These are phyloP conservation scores for Molanna angustata DNA, from an alignment of 2,888 invertebrate genomes.

Conservation along the genomic window DNA sequence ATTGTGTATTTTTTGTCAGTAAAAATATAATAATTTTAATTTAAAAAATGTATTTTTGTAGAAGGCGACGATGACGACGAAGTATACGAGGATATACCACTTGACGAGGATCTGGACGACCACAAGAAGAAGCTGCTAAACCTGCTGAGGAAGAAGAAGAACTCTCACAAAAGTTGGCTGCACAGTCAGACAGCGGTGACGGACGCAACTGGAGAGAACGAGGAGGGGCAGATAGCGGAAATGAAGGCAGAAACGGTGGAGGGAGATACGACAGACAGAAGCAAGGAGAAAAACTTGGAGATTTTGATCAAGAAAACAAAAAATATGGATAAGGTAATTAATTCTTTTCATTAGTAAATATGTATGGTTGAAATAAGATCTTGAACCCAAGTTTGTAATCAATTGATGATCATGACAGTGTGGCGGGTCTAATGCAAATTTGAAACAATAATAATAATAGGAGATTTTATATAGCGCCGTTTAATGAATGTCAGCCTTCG, in stretches of 20 bases:
- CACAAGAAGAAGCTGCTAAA: slow-evolving; percentile 25
- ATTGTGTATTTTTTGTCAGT: no score
- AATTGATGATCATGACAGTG: no score
- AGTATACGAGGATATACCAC: slow-evolving; percentile 46
- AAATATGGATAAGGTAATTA: slow-evolving; percentile 45
- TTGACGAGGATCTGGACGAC: slow-evolving; percentile 39
- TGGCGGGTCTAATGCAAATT: no score
- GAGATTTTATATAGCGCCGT: no score
- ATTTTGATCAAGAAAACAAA: slow-evolving; percentile 47
- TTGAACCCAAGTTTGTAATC: no score
- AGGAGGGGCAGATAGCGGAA: slow-evolving; percentile 3
- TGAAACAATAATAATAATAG: no score
- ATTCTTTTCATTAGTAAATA: background rate
- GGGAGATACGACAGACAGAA: slow-evolving; percentile 33
- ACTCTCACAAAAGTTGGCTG: slow-evolving; percentile 21
- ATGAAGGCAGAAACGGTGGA: slow-evolving; percentile 2
- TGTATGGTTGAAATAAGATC: no score
- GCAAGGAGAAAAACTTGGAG: slow-evolving; percentile 42
- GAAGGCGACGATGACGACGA: slow-evolving; percentile 41
- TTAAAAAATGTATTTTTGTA: slow-evolving; percentile 5
- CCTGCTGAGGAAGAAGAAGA: slow-evolving; percentile 17
- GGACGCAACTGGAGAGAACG: background rate
- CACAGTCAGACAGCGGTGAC: slow-evolving; percentile 1
- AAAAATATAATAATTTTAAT: no score
- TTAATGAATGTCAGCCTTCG: no score